phyloP scores from a whole-genome alignment of 2,888 invertebrate genomes.

The Drosophila hawaiiensis region DNA sequence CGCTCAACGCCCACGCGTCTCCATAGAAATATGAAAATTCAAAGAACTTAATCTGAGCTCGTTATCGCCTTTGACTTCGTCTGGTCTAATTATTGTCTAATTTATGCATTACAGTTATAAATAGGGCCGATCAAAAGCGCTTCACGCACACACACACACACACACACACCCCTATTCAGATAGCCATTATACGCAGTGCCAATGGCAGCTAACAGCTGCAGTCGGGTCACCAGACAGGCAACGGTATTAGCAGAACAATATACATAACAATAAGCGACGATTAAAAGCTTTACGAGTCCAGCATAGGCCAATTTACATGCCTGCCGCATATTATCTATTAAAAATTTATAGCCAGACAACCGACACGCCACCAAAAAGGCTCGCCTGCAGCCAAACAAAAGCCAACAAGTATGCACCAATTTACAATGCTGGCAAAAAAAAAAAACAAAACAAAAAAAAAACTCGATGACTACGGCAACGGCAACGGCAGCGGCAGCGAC shows the following conservation, averaged over 20 bases:
- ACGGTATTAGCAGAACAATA: slow-evolving; percentile 75
- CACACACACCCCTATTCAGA: slow-evolving; percentile 28
- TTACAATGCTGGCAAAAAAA: slow-evolving; percentile 66
- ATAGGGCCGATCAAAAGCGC: slow-evolving; percentile 34
- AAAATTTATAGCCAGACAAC: slow-evolving; percentile 78
- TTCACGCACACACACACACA: slow-evolving; percentile 6
- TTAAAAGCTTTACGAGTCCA: slow-evolving; percentile 74
- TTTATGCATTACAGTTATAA: slow-evolving; percentile 76
- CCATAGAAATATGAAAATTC: slow-evolving; percentile 38
- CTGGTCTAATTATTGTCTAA: slow-evolving; percentile 71
- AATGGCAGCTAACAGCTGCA: slow-evolving; percentile 42
- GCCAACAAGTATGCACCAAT: slow-evolving; percentile 82
- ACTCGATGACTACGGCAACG: slow-evolving; percentile 8
- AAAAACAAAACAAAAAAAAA: slow-evolving; percentile 15
- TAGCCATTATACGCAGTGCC: slow-evolving; percentile 52
- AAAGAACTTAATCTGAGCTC: slow-evolving; percentile 48
- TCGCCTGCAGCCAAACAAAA: slow-evolving; percentile 69
- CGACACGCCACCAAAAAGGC: slow-evolving; percentile 59
- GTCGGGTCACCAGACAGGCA: slow-evolving; percentile 17
- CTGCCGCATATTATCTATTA: slow-evolving; percentile 81
- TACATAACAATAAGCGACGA: slow-evolving; percentile 81
- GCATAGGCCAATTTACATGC: slow-evolving; percentile 76
- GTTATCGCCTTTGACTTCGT: slow-evolving; percentile 62
- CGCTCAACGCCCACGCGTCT: not conserved
- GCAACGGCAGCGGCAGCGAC: not conserved